Evolutionary conservation across 92 coral and sea anemone genomes (phyloP), one percentile per base, ranked within the genome.

Genomic region (Palythoa grandiflora): DNA sequence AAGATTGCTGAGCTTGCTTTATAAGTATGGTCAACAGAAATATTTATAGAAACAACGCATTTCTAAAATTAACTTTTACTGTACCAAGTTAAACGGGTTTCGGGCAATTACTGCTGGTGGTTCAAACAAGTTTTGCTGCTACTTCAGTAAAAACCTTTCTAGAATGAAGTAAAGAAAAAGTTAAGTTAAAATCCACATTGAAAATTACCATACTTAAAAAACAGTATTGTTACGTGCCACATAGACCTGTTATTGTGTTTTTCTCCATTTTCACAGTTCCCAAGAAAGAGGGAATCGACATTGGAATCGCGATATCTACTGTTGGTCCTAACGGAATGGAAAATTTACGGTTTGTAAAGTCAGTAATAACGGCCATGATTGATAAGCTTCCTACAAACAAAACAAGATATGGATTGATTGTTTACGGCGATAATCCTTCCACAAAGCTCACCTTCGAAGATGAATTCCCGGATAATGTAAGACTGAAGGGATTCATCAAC

Each of bases 381-480:
- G 87, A 91, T 20, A 83, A 83, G 51, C 68, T 83, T n/a, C 93
- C 96, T 8, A 39, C 83, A 2, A 68, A 91, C 68, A 75, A 76
- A 71, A 84, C 94, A 14, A 89, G 85, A 28, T 94, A 94, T 80
- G 88, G 96, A 21, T 66, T 94, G 47, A 89, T 94, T 0, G 86
- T 89, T 12, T 94, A 54, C 78, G 80, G 87, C 55, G 92, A 90
- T 16, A 84, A 44, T 38, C 75, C 93, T 7, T 91, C 73, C 48
- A 84, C 74, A 11, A 80, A 84, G 65, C 66, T 37, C 17, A 86
- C 75, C 84, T 94, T 94, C 77, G 72, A 85, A 40, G 92, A 83
- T 75, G 84, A 73, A 37, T 94, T 54, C 71, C 89, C 91, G 50
- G 88, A 87, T 47, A 86, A 93, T 35, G 73, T 76, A 14, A 89